These are phyloP conservation scores for Ciconia boyciana DNA, from an alignment of 2,113 vertebrate genomes.

Conservation along the genomic window DNA sequence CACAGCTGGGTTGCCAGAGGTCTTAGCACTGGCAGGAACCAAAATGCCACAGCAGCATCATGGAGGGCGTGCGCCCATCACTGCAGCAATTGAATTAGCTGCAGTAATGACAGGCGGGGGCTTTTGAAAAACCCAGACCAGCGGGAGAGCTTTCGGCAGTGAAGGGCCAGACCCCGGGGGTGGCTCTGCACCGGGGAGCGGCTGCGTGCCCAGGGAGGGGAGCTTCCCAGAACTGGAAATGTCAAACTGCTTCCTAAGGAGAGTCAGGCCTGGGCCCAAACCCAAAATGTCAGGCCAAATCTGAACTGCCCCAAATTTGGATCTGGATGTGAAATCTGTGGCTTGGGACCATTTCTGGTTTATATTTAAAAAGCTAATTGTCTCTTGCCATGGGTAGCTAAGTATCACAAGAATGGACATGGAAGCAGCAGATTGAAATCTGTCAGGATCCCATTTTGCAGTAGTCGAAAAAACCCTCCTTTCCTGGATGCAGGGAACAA, in stretches of 20 bases:
- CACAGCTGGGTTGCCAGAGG: background rate
- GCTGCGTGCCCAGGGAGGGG: background rate
- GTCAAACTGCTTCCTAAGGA: slow-evolving; percentile 34
- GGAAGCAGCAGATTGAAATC: slow-evolving; percentile 17
- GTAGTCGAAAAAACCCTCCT: background rate
- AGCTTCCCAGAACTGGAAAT: slow-evolving; percentile 51
- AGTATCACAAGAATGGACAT: background rate
- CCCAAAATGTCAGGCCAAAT: slow-evolving; percentile 36
- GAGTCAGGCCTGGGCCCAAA: slow-evolving; percentile 9
- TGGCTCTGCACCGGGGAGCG: background rate
- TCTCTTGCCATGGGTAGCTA: slow-evolving; percentile 25
- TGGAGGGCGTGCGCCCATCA: background rate
- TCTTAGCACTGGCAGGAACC: background rate
- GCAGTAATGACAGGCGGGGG: background rate
- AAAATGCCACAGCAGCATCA: background rate
- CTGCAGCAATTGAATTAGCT: background rate
- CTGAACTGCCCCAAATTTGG: slow-evolving; percentile 38
- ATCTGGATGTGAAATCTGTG: slow-evolving; percentile 37
- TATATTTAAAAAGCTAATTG: slow-evolving; percentile 36
- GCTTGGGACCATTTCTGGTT: slow-evolving; percentile 46
- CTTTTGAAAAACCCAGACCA: background rate
- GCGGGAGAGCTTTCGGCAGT: background rate
- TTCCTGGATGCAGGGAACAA: background rate
- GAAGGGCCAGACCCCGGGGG: background rate
- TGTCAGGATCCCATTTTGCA: slow-evolving; percentile 15